phyloP scores from a whole-genome alignment of 2,113 vertebrate species.

The Pterocles orientalis region DNA sequence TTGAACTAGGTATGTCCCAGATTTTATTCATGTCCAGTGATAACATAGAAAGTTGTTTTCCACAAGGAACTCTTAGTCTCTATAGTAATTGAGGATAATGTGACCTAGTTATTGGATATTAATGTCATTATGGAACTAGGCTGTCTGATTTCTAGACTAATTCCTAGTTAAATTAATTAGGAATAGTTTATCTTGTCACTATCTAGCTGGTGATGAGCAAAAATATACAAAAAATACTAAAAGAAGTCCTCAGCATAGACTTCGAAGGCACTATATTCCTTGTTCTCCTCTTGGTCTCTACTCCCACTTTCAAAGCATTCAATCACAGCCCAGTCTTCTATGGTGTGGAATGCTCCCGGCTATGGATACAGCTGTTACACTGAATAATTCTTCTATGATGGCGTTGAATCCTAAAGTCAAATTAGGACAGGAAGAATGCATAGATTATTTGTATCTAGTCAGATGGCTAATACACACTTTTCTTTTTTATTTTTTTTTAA shows the following conservation, averaged over 20 bases:
- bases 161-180: neutral
- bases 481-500: neutral
- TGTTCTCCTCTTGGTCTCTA: neutral
- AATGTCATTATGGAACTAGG: neutral
- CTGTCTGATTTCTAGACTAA: slow-evolving; percentile 4
- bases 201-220: neutral
- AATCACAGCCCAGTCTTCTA: rapidly evolving
- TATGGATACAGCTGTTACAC: rapidly evolving
- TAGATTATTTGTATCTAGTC: neutral
- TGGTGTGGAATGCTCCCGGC: rapidly evolving
- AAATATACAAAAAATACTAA: neutral
- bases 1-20: neutral
- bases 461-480: neutral
- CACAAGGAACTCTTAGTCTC: neutral
- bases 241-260: neutral
- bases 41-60: neutral
- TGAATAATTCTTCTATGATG: neutral
- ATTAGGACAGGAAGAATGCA: neutral
- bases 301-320: neutral
- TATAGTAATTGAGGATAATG: neutral
- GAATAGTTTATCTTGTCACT: neutral
- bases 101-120: slow-evolving; percentile 5
- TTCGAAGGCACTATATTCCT: neutral
- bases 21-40: neutral
- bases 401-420: neutral